Base-by-base conservation (phyloP, 1,140 invertebrate genomes). In the Panonychus citri region DNA sequence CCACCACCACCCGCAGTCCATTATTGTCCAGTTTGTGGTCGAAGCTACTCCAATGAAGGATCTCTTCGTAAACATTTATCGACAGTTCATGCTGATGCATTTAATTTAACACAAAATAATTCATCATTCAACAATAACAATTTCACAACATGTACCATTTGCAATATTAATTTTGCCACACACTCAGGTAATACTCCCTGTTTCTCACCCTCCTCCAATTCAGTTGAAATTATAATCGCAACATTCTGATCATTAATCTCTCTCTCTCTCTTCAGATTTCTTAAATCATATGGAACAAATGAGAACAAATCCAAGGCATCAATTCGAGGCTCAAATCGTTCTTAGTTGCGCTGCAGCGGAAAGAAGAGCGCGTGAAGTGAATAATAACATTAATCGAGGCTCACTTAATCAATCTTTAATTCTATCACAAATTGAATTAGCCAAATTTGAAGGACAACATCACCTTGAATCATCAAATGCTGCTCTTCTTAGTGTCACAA, bases 271-370 rank as follows among this genome's bases (percentile, higher is more conserved):
- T 67, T 37, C 70, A 90, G 87, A 85, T 67, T 74, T 91, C 26
- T 74, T 91, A 54, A 83, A 81, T 59, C 87, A 91, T 68, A 90
- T 91, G 86, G 87, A 91, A 66, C 85, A 89, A 66, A 90, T 90
- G 87, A 77, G 86, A 64, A 90, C 89, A 85, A 86, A 91, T 70
- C 85, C 86, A 3, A 91, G 90, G 70, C 86, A 90, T 76, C 86
- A 90, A 68, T 90, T 90, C 66, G 86, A 86, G 34, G 86, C 87
- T 26, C 86, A 91, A 67, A 89, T 89, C 68, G 85, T 90, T 24
- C 74, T 90, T 53, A 87, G 83, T 59, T 73, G 85, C 62, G 86
- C 85, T 10, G 86, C 86, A 7, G 86, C 85, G 25, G 85, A 89
- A 64, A 75, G 85, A 63, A 73, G 85, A 59, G 85, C 89, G 66